Base-by-base conservation (phyloP, 1,140 invertebrate genomes). In the Bursaphelenchus mucronatus region DNA sequence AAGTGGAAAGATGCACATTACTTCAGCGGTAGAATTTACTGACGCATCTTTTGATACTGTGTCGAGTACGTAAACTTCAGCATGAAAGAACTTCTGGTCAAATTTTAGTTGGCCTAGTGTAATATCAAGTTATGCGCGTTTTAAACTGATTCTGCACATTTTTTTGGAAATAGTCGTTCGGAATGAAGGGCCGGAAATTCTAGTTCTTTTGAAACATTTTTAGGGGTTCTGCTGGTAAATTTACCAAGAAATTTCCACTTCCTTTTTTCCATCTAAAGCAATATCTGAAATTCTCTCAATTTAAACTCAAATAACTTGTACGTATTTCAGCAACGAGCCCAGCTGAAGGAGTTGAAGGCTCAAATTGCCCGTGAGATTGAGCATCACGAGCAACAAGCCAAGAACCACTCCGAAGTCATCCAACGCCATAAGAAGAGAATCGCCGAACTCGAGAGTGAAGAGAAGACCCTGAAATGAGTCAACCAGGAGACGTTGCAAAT, bases 381-480 rank as follows among this genome's bases (percentile, higher is more conserved):
- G 54, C 71, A 74, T 43, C 72, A 73, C 46, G 70, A 74, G 54
- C 41, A 64, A 39, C 70, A 71, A 46, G 61, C 68, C 13, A 70
- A 74, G 41, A 51, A 69, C 44, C 71, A 73, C 47, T 41, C 46
- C 10, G 70, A 73, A 17, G 56, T 70, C 11, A 64, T 72, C 19
- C 71, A 57, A 52, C 72, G 68, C 30, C 71, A 73, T 49, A 71
- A 73, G 64, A 70, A 69, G n/a, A 63, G 68, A 51, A 68, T 74
- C 19, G 40, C 54, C 7, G 62, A 74, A 44, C 41, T 73, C 51
- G 61, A 71, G 13, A 44, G 21, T 11, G 68, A 70, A 51, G 68
- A 63, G 15, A 30, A 30, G 30, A n/a, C n/a, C 9, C 50, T 55
- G 6, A 65, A 64, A 49, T 65, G 47, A 64, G 49, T 8, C 40